Evolutionary conservation across 2,113 vertebrate genomes (phyloP).

Genomic region (Serinus canaria): DNA sequence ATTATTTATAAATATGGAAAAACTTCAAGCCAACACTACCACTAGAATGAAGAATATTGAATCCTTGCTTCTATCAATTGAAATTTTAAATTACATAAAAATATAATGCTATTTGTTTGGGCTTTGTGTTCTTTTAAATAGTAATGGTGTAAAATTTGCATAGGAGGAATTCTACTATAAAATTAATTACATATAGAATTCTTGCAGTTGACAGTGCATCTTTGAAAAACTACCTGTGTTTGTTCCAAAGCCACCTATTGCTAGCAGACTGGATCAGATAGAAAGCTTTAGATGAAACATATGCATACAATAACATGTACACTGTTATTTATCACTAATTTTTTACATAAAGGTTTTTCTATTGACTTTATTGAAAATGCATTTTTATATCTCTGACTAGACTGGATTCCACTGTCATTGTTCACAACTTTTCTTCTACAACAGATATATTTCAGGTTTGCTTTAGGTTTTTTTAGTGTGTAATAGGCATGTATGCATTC

Average conservation of each 20-base stretch:
- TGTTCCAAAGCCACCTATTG: not conserved
- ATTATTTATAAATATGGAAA: slow-evolving; percentile 18
- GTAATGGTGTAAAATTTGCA: not conserved
- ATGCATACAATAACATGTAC: not conserved
- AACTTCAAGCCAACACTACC: not conserved
- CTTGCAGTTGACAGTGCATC: not conserved
- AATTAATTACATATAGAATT: not conserved
- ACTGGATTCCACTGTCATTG: not conserved
- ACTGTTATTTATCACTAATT: not conserved
- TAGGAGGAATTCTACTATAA: not conserved
- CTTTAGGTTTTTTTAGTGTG: not conserved
- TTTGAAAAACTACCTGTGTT: slow-evolving; percentile 6
- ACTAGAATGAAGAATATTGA: not conserved
- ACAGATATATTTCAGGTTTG: not conserved
- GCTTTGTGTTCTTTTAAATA: not conserved
- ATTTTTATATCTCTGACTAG: not conserved
- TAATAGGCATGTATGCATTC: not conserved
- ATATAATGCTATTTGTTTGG: not conserved
- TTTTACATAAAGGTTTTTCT: slow-evolving; percentile 6
- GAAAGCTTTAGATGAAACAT: not conserved
- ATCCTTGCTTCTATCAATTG: not conserved
- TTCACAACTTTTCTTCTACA: not conserved
- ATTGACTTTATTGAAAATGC: not conserved
- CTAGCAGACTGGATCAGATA: not conserved
- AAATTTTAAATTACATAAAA: not conserved